These are phyloP conservation scores for Zaprionus ornatus DNA, from an alignment of 1,140 invertebrate genomes.

Conservation along the genomic window DNA sequence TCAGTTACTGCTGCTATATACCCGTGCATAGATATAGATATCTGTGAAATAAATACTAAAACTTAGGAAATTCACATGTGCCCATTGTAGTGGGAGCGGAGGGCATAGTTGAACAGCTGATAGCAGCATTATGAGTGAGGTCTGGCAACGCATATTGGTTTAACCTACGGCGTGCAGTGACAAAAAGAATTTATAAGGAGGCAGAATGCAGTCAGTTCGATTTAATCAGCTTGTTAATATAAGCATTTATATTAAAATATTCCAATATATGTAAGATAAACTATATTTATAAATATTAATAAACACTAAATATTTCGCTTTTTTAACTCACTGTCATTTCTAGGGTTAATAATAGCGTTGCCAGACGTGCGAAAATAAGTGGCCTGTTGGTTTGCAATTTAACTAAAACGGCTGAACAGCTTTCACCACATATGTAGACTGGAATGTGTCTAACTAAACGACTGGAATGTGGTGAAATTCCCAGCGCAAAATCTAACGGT, in stretches of 20 bases:
- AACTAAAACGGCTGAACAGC: background rate
- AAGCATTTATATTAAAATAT: background rate
- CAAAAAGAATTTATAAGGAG: background rate
- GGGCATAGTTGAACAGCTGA: background rate
- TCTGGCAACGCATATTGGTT: background rate
- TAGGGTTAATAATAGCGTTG: background rate
- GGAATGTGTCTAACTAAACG: conserved; percentile 1
- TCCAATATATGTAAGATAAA: no score
- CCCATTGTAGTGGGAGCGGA: background rate
- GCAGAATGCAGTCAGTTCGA: background rate
- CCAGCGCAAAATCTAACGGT: conserved; percentile 22
- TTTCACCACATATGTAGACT: conserved; percentile 19
- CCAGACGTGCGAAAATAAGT: background rate
- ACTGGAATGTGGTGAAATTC: conserved; percentile 15
- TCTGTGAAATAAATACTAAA: background rate
- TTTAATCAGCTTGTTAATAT: no score
- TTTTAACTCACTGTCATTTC: background rate
- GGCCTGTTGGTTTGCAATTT: conserved; percentile 6
- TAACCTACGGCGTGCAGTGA: background rate
- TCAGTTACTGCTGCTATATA: background rate
- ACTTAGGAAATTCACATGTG: background rate
- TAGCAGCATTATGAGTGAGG: background rate
- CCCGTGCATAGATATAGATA: background rate
- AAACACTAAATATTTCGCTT: background rate
- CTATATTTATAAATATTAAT: background rate